phyloP scores from a whole-genome alignment of 2,797 vertebrate genomes.

The Periparus ater region DNA sequence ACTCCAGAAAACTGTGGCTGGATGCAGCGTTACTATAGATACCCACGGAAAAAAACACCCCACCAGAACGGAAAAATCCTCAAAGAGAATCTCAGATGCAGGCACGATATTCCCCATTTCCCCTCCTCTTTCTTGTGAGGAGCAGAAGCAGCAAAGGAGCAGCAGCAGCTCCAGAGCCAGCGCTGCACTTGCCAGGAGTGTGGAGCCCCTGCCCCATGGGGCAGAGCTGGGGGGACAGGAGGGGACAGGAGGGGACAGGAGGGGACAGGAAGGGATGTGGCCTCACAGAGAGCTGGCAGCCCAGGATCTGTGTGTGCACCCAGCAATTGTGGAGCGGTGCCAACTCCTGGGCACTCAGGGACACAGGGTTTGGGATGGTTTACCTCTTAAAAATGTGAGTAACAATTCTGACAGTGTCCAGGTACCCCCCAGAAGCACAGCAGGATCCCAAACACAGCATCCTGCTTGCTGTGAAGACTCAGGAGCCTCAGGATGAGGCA shows the following conservation, averaged over 20 bases:
- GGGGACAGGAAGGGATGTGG: neutral
- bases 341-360: accelerated
- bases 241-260: neutral
- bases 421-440: neutral
- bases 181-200: neutral
- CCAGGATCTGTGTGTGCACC: neutral
- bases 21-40: constrained; percentile 64
- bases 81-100: constrained; percentile 9
- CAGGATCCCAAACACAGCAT: accelerated
- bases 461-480: neutral
- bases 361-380: neutral
- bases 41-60: neutral
- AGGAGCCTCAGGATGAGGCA: accelerated
- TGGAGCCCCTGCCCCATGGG: neutral
- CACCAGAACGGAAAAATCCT: neutral
- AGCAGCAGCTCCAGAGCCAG: constrained; percentile 21
- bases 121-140: neutral
- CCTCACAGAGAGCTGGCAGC: neutral
- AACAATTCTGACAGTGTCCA: too few species aligned
- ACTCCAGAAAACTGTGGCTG: neutral
- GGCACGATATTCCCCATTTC: neutral
- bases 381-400: neutral
- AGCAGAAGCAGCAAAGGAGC: neutral
- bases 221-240: neutral
- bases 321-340: accelerated